Conservation (phyloP, 2,797 vertebrate species). For the Galaxias olidus region DNA sequence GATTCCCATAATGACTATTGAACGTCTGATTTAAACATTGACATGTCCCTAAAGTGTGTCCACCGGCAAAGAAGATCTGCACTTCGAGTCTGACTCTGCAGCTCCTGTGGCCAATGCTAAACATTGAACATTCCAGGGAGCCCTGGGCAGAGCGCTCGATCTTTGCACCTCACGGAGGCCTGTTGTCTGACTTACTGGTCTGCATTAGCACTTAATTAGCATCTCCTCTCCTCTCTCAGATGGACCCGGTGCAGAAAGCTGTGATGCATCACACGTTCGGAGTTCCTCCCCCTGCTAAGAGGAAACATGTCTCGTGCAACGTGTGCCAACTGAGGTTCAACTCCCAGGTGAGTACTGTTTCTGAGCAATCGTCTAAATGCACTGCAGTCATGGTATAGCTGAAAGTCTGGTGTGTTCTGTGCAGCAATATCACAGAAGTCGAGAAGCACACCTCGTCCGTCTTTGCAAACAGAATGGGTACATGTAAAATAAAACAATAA, state of each 20-base stretch:
- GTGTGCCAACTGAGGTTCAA: slow-evolving; percentile 98
- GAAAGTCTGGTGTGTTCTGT: too few species aligned
- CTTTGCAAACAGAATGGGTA: too few species aligned
- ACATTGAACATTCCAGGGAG: slow-evolving; percentile 15
- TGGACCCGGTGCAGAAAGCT: slow-evolving; percentile 97
- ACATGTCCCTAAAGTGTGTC: slow-evolving; percentile 1
- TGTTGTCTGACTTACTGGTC: slow-evolving; percentile 47
- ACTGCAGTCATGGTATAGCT: too few species aligned
- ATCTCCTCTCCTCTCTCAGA: slow-evolving; percentile 71
- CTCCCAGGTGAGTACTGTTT: slow-evolving; percentile 86
- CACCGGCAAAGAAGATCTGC: slow-evolving; percentile 7
- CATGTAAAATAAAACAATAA: too few species aligned
- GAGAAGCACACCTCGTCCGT: too few species aligned
- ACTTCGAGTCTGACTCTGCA: slow-evolving; percentile 21
- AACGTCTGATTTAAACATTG: background rate
- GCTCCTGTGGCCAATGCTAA: slow-evolving; percentile 28
- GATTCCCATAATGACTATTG: background rate
- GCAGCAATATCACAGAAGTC: too few species aligned
- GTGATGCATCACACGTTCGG: slow-evolving; percentile 96
- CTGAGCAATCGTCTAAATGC: background rate
- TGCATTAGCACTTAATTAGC: slow-evolving; percentile 51
- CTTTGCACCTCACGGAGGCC: slow-evolving; percentile 27
- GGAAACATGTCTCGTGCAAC: slow-evolving; percentile 93
- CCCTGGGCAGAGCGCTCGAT: slow-evolving; percentile 22
- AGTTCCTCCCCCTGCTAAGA: slow-evolving; percentile 85